Evolutionary conservation across 2,888 invertebrate genomes (phyloP).

Genomic region (Cryptops parisi): DNA sequence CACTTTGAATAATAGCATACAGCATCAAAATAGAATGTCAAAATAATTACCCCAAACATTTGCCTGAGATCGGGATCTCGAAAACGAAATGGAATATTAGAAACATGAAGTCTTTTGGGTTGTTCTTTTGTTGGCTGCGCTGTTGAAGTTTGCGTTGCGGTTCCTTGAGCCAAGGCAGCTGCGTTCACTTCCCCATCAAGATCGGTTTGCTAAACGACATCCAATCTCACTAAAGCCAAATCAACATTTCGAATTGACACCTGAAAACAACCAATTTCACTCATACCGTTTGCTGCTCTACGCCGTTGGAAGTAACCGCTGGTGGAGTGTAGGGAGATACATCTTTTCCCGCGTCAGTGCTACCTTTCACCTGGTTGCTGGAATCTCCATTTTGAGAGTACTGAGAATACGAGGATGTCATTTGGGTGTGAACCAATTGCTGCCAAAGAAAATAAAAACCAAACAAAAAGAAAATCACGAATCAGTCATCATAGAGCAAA

Average conservation of each 20-base stretch:
- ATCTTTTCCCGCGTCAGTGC: conserved; percentile 28
- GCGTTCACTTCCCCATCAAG: conserved; percentile 36
- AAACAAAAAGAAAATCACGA: too few species aligned
- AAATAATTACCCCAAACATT: conserved; percentile 83
- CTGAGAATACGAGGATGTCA: conserved; percentile 36
- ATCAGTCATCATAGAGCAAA: too few species aligned
- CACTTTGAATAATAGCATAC: too few species aligned
- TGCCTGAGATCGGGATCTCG: conserved; percentile 96
- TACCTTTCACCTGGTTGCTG: conserved; percentile 25
- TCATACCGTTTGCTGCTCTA: conserved; percentile 45
- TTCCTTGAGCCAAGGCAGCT: conserved; percentile 23
- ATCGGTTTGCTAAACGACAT: conserved; percentile 47
- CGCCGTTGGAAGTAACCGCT: conserved; percentile 37
- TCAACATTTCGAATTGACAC: neutral
- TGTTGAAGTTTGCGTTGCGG: conserved; percentile 23
- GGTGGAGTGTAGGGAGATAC: conserved; percentile 25
- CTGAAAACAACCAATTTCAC: neutral
- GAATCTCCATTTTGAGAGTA: conserved; percentile 36
- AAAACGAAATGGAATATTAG: conserved; percentile 99
- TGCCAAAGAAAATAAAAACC: conserved; percentile 47
- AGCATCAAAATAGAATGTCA: too few species aligned
- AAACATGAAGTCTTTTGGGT: conserved; percentile 94
- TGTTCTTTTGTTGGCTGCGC: conserved; percentile 44
- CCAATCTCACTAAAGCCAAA: too few species aligned
- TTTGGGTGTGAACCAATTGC: conserved; percentile 90